A percentile compares a stretch with the other conserved stretches of the same genome.
Conservation (phyloP, 2,797 vertebrate genomes). For the Eulemur coronatus region DNA sequence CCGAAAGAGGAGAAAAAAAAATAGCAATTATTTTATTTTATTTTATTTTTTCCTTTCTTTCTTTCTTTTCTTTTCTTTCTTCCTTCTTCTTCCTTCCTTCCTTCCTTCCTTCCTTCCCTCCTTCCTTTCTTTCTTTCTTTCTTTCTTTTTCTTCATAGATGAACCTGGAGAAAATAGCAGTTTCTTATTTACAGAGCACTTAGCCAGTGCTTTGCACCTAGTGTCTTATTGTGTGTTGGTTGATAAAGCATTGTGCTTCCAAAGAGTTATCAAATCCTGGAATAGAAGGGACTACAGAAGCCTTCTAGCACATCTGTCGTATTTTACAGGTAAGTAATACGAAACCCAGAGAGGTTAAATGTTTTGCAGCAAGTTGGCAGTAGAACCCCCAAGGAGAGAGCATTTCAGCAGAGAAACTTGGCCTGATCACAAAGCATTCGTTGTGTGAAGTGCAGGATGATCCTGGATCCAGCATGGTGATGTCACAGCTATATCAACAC, state of each 20-base stretch:
- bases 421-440: not conserved
- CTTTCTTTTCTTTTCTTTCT: not conserved
- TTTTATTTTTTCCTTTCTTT: not conserved
- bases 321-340: not conserved
- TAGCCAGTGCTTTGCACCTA: not conserved
- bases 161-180: not conserved
- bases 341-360: not conserved
- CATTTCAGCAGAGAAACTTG: not conserved
- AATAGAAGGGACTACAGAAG: not conserved
- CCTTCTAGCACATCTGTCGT: not conserved
- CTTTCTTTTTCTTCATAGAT: not conserved
- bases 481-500: not conserved
- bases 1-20: conserved; percentile 1
- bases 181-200: not conserved
- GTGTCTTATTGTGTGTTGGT: not conserved
- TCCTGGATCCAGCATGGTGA: not conserved
- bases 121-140: not conserved
- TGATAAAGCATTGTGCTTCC: not conserved
- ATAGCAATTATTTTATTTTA: not conserved
- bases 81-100: too few species aligned
- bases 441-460: not conserved
- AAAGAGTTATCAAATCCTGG: not conserved
- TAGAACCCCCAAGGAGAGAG: not conserved
- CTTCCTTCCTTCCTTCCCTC: too few species aligned
- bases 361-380: not conserved